These are phyloP conservation scores for Oligia latruncula DNA, from an alignment of 2,888 invertebrate genomes.

Conservation along the genomic window DNA sequence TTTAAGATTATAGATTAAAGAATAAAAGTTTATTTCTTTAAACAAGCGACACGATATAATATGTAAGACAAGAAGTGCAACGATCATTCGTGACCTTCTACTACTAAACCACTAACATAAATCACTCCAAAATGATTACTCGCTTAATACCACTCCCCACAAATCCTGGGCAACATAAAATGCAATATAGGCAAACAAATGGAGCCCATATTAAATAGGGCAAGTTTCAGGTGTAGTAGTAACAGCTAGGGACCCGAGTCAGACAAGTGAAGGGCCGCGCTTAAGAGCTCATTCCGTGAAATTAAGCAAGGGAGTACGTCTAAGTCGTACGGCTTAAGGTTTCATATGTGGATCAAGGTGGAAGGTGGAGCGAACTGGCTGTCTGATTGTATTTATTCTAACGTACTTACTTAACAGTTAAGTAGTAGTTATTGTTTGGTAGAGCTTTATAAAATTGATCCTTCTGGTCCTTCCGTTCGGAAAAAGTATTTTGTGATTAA, in stretches of 20 bases:
- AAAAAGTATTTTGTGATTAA: neutral
- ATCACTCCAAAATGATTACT: constrained; percentile 45
- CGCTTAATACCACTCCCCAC: constrained; percentile 52
- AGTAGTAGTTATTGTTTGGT: neutral
- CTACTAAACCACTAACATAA: constrained; percentile 31
- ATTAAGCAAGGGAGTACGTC: constrained; percentile 85
- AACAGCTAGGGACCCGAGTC: constrained; percentile 68
- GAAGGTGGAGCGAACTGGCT: constrained; percentile 50
- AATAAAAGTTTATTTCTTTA: neutral
- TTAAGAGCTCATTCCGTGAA: constrained; percentile 87
- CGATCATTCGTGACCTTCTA: neutral
- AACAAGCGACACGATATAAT: neutral
- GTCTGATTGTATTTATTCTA: constrained; percentile 17
- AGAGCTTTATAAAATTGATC: neutral
- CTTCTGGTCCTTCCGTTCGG: too few relatives aligned
- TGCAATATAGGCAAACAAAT: constrained; percentile 66
- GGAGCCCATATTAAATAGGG: constrained; percentile 64
- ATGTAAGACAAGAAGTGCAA: neutral
- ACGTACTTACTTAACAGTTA: neutral
- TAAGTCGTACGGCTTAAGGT: constrained; percentile 81
- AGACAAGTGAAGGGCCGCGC: constrained; percentile 81
- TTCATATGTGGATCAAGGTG: constrained; percentile 61
- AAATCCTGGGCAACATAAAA: constrained; percentile 64
- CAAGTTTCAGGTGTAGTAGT: constrained; percentile 69
- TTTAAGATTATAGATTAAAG: neutral